Evolutionary conservation across 2,797 vertebrate species (phyloP).

Genomic region (Mastacembelus armatus): DNA sequence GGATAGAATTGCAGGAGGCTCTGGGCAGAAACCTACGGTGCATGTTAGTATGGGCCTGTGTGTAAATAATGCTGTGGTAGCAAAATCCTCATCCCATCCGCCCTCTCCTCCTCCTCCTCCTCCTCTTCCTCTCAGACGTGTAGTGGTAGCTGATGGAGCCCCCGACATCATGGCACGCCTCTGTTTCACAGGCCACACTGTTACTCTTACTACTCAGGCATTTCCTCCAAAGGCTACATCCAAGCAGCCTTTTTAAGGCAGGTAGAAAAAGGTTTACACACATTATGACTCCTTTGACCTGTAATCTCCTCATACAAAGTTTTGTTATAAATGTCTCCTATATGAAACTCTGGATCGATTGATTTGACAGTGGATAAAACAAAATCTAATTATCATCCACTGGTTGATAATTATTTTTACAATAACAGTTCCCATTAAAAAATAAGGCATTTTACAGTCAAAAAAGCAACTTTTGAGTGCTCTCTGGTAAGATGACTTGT

Average conservation of each 20-base stretch:
- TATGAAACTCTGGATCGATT: too few species aligned
- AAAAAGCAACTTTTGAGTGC: not conserved
- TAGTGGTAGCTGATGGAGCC: conserved; percentile 47
- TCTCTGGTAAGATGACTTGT: not conserved
- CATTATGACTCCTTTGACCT: not conserved
- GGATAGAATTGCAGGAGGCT: conserved; percentile 13
- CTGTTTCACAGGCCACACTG: conserved; percentile 22
- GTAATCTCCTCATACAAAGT: not conserved
- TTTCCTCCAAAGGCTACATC: conserved; percentile 6
- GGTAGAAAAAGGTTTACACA: not conserved
- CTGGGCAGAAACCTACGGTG: not conserved
- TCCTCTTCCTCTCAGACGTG: conserved; percentile 39
- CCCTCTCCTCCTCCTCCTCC: not conserved
- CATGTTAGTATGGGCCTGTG: conserved; percentile 26
- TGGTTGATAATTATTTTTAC: too few species aligned
- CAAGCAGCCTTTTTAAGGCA: not conserved
- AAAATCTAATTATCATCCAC: too few species aligned
- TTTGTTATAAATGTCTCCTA: too few species aligned
- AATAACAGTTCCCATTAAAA: too few species aligned
- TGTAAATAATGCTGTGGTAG: conserved; percentile 31
- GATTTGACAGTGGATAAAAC: too few species aligned
- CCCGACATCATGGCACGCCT: conserved; percentile 55
- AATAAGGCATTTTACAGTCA: not conserved
- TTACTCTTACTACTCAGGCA: conserved; percentile 9
- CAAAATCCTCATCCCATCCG: conserved; percentile 36